Base-by-base conservation (phyloP, 2,113 vertebrate species). In the Lampris incognitus region DNA sequence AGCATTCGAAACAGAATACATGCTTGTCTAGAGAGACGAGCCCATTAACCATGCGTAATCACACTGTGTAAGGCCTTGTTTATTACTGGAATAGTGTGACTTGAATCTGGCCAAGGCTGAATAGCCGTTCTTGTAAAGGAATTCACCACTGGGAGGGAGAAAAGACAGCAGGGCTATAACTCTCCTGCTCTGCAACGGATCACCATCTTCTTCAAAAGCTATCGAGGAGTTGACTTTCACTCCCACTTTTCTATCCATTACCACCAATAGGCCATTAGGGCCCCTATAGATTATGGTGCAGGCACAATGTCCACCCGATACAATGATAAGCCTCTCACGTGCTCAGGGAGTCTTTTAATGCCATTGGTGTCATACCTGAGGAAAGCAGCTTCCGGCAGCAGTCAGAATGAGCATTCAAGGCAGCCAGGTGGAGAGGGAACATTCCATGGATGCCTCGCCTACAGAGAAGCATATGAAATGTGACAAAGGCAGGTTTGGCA, bases 351-450 rank as follows among this genome's bases (percentile, higher is more conserved):
- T 24, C 24, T 24, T 24, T 24, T 39, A 55, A 55, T 7, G 39
- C 3, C 56, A 36, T 2, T 9, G 4, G 66, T 59, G 44, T 1
- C 1, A 9, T 94, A 97, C 98, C 97, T 41, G 96, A 96, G n/a
- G 97, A 98, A 55, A 99, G 90, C 72, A 99, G 92, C 68, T 98
- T 98, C 83, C 95, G 90, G 94, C 98, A 99, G 94, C 98, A 99
- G 92, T 98, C 96, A 2, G 97, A 93, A 90, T 98, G 97, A 66
- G 97, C 98, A 1, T 97, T 97, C 84, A 99, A 88, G 1, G 96
- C 97, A 1, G 98, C 97, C 82, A 99, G 93, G 87, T 99, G 98
- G 55, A 99, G 92, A 49, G 98, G 98, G 78, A 99, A 97, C 98
- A 99, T 99, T 70, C 96, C 96, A 56, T 98, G 95, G 87, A 98